Evolutionary conservation across 2,888 invertebrate species (phyloP), one percentile per base, ranked within the genome.

Genomic region (Troides oblongomaculatus): DNA sequence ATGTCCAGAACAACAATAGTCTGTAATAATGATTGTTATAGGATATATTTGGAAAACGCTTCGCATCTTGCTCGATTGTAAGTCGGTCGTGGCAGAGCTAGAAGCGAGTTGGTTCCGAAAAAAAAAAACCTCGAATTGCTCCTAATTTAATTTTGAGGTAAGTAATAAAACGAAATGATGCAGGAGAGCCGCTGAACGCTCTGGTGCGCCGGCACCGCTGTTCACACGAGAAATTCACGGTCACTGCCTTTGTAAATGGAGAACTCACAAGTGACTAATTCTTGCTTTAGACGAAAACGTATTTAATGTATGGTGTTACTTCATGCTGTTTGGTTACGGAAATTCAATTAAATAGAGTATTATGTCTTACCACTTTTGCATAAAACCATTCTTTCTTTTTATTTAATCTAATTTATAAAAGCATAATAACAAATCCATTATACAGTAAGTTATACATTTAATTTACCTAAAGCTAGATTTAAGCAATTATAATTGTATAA

Each of bases 141-240:
- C 84, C 83, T 87, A 88, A 90, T 88, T 87, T 81, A 88, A 90
- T 90, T 90, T 88, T 81, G 87, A 78, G 78, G 81, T 78, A 78
- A 79, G 80, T 81, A 78, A 82, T 81, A 80, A 82, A 82, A 79
- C 77, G 77, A 81, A 81, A 81, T 77, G 82, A 79, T 80, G 80
- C 78, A 79, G 67, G 57, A 59, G 64, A 68, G 70, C 43, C 76
- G 70, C 72, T 81, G 81, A 78, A 86, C 88, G 88, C 81, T 86
- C 81, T 83, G 85, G 73, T 79, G 77, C 76, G 78, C 81, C 77
- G 79, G 81, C 64, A 21, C 57, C 61, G 46, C 21, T 59, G 70
- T 91, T 92, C 92, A 90, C 92, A 92, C 88, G 92, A 91, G 91
- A 91, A 85, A 87, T 86, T 87, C 88, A 92, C 91, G 92, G 89